Percentiles rank a stretch among this genome's conserved stretches.
Evolutionary conservation across 2,797 vertebrate species (phyloP).

Genomic region (Dallia pectoralis): DNA sequence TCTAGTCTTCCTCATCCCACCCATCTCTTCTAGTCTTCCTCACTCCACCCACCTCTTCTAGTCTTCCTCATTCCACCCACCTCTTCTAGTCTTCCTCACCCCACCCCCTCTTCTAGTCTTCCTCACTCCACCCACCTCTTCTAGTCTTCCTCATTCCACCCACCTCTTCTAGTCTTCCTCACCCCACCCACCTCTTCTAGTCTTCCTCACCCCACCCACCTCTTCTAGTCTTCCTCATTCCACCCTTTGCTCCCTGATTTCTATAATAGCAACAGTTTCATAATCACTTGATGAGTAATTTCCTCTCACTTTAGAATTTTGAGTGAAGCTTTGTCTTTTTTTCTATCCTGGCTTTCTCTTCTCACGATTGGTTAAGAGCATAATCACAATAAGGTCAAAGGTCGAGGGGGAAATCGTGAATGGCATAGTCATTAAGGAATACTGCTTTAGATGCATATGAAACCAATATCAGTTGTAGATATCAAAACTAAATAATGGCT

Average conservation of each 20-base stretch:
- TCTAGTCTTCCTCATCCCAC: constrained; percentile 59
- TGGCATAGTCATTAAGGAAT: not conserved
- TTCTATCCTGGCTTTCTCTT: constrained; percentile 56
- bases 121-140: no score
- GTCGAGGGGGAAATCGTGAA: constrained; percentile 24
- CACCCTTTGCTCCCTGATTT: constrained; percentile 74
- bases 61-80: constrained; percentile 57
- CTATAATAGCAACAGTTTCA: constrained; percentile 77
- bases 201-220: constrained; percentile 56
- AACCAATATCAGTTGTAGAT: not conserved
- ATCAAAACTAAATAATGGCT: not conserved
- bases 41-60: no score
- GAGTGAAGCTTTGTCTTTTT: constrained; percentile 47
- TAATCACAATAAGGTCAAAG: constrained; percentile 52
- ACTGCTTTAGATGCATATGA: not conserved
- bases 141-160: constrained; percentile 41
- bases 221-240: constrained; percentile 49
- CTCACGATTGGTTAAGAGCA: constrained; percentile 59
- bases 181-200: constrained; percentile 38
- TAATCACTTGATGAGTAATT: constrained; percentile 84
- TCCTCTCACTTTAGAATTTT: constrained; percentile 75
- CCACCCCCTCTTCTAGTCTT: constrained; percentile 42
- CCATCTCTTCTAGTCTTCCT: no score
- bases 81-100: constrained; percentile 62
- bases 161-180: constrained; percentile 36